Evolutionary conservation across 1,140 invertebrate genomes (phyloP).

Genomic region (Pseudomyrmex sp.): DNA sequence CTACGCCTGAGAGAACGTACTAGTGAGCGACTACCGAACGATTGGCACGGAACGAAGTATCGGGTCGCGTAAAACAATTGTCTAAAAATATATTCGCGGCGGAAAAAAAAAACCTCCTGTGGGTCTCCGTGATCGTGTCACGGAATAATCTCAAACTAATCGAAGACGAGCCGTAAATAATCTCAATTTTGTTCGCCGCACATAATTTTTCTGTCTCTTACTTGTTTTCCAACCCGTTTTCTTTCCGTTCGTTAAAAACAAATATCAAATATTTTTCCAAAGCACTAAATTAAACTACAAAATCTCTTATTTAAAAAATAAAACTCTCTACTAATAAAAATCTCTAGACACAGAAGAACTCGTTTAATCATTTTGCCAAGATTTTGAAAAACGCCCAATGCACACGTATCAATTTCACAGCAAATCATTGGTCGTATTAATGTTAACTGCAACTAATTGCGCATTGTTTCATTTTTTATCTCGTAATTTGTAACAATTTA

Average conservation of each 20-base stretch:
- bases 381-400: no score
- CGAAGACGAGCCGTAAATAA: conserved; percentile 44
- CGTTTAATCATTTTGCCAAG: background rate
- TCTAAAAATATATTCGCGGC: conserved; percentile 28
- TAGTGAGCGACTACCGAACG: conserved; percentile 66
- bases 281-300: background rate
- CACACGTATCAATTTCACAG: background rate
- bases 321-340: no score
- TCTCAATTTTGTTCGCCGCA: conserved; percentile 2
- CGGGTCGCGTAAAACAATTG: conserved; percentile 70
- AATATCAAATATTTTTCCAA: background rate
- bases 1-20: conserved; percentile 72
- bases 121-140: conserved; percentile 16
- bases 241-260: background rate
- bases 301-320: no score
- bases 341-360: background rate
- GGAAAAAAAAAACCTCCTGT: conserved; percentile 18
- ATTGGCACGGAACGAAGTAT: conserved; percentile 75
- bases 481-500: background rate
- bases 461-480: conserved; percentile 4
- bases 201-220: background rate
- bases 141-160: conserved; percentile 41
- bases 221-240: background rate
- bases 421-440: conserved; percentile 4
- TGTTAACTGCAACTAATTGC: background rate